These are phyloP conservation scores for Aspidapion aeneum DNA, from an alignment of 2,888 invertebrate genomes.

Conservation along the genomic window DNA sequence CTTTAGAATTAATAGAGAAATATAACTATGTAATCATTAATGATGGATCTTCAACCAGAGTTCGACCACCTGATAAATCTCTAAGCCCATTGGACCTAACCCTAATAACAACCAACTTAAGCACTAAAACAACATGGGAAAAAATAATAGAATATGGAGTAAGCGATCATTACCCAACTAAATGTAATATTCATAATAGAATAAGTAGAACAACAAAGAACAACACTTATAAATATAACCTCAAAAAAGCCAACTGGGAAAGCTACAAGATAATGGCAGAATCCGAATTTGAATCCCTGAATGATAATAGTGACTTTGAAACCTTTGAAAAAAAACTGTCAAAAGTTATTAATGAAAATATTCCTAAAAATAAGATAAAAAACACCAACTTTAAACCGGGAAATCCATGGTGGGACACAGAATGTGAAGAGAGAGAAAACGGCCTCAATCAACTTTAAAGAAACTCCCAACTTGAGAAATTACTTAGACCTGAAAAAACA, in stretches of 20 bases:
- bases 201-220: background rate
- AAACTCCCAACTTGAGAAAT: background rate
- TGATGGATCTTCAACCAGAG: constrained; percentile 1
- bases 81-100: background rate
- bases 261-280: background rate
- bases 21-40: constrained; percentile 6
- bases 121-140: background rate
- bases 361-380: background rate
- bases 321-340: background rate
- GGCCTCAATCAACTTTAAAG: background rate
- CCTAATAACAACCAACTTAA: constrained; percentile 1
- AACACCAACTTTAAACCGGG: background rate
- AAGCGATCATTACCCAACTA: constrained; percentile 6
- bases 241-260: background rate
- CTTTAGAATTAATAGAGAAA: background rate
- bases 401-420: constrained; percentile 8
- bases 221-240: background rate
- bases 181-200: background rate
- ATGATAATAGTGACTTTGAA: background rate
- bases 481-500: background rate
- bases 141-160: background rate
- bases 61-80: background rate
- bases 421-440: background rate
- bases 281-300: background rate
- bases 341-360: background rate